Percentiles rank a stretch among this genome's conserved stretches.
Evolutionary conservation across 2,797 vertebrate genomes (phyloP).

Genomic region (Tenualosa thibaudeaui): DNA sequence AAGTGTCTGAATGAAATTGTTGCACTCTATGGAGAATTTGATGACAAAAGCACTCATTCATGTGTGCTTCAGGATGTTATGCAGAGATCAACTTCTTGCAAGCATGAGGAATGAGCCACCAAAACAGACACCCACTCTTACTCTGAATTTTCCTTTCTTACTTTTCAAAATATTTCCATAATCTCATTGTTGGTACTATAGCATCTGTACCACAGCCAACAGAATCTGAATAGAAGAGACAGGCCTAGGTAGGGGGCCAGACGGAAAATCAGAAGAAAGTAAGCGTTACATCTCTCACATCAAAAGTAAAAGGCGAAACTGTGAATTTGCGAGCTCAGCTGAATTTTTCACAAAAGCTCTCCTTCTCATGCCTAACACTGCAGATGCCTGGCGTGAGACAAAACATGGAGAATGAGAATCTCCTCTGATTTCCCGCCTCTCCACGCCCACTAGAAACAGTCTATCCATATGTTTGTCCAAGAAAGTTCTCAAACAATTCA

Average conservation of each 20-base stretch:
- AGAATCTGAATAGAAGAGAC: not conserved
- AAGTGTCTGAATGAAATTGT: not conserved
- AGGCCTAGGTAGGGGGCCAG: not conserved
- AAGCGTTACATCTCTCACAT: not conserved
- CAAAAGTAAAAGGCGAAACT: conserved; percentile 6
- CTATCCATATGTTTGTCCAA: not conserved
- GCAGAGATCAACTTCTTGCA: not conserved
- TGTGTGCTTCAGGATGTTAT: not conserved
- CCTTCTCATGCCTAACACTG: not conserved
- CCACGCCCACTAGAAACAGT: not conserved
- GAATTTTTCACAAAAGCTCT: not conserved
- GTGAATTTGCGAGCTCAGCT: conserved; percentile 10
- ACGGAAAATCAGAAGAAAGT: not conserved
- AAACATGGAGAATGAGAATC: not conserved
- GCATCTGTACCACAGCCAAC: not conserved
- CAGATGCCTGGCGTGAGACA: not conserved
- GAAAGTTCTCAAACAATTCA: not conserved
- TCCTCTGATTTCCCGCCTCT: not conserved
- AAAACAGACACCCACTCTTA: not conserved
- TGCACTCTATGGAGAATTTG: no score
- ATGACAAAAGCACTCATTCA: not conserved
- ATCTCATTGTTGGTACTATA: not conserved
- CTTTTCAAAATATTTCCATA: not conserved
- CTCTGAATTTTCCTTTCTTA: no score
- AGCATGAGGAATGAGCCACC: not conserved